Base-by-base conservation (phyloP, 1,140 invertebrate species). In the Dysdera silvatica region DNA sequence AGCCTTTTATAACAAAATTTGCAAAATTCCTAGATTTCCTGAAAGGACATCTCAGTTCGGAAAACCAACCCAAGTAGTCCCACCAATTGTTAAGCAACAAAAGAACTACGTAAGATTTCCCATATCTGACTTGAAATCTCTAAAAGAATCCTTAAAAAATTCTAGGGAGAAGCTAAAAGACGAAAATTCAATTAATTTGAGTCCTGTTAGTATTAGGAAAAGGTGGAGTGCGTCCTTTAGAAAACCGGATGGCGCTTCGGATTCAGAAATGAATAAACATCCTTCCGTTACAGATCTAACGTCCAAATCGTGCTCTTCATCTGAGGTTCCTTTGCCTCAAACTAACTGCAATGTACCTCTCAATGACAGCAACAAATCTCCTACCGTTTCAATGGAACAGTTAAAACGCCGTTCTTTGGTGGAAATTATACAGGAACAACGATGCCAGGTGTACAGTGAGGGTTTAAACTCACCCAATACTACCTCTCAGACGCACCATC, bases 201-300 rank as follows among this genome's bases (percentile, higher is more conserved):
- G 87, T 33, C 37, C 51, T 6, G 23, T 51, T 10, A 49, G 37
- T 29, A n/a, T 33, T n/a, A 59, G 49, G 10, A 43, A 59, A 20
- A 32, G 56, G 28, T 59, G 56, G 56, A 59, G 56, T 35, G 8
- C 56, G 4, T 84, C 84, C 60, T 75, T 90, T 14, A 80, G 87
- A 69, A 88, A 91, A 77, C 89, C 89, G 2, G 90, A 94, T 71
- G 89, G 89, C 37, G 88, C 90, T 28, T 94, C 90, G 4, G 90
- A 93, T 82, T 88, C 90, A 12, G 90, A 91, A 66, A 79, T 93
- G 68, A 82, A 82, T 40, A 84, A 84, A 76, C 86, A 86, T 77
- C 76, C 77, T n/a, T 45, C 61, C 10, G 28, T 35, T 23, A 29
- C 16, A 10, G 28, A 57, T 20, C 6, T 57, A 35, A 55, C 5